Base-by-base conservation (phyloP, 2,888 invertebrate genomes). In the Chloroclysta siterata region DNA sequence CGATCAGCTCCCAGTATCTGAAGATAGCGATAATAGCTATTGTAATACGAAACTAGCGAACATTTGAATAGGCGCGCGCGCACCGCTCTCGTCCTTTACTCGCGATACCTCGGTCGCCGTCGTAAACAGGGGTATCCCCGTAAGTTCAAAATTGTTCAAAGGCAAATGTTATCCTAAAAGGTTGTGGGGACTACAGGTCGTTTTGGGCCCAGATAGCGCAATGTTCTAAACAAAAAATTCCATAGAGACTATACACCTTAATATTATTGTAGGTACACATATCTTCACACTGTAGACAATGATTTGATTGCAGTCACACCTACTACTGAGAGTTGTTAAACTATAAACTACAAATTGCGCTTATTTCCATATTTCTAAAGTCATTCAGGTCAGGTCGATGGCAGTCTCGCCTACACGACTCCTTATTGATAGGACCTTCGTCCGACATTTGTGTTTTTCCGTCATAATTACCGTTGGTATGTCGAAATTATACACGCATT, bases 1-100 rank as follows among this genome's bases (percentile, higher is more conserved):
- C 94, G 48, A 97, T 94, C 70, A 99, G 92, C 86, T 98, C 97
- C 82, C 94, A 94, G 84, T 97, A 98, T 83, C 97, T 97, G 88
- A 22, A 42, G 41, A 55, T 57, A 15, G 28, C 2, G 29, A 44
- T 29, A 41, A 41, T 41, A n/a, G 2, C n/a, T 42, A n/a, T n/a
- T n/a, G n/a, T n/a, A n/a, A n/a, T n/a, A n/a, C n/a, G n/a, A n/a
- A n/a, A n/a, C n/a, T n/a, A n/a, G n/a, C n/a, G n/a, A n/a, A n/a
- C n/a, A n/a, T n/a, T n/a, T n/a, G n/a, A n/a, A n/a, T n/a, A n/a
- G n/a, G n/a, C n/a, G n/a, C n/a, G n/a, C n/a, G n/a, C n/a, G n/a
- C n/a, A n/a, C n/a, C n/a, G n/a, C n/a, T n/a, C n/a, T n/a, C n/a
- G n/a, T n/a, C n/a, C n/a, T n/a, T n/a, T n/a, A n/a, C n/a, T n/a